Base-by-base conservation (phyloP, 2,113 vertebrate species). In the Melanostigma gelatinosum region DNA sequence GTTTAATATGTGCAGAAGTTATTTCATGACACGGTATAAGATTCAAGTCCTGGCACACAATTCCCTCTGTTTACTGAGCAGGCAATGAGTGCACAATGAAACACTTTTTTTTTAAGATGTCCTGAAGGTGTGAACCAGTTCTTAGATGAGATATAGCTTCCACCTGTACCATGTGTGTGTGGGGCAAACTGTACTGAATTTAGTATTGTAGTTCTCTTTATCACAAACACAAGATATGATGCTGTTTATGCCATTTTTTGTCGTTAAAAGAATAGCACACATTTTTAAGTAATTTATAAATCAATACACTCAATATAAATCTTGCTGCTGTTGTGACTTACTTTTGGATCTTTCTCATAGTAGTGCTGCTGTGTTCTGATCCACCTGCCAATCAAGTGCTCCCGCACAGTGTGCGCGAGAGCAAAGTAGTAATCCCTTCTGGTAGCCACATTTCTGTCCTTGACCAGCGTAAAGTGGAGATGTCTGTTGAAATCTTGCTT, bases 341-440 rank as follows among this genome's bases (percentile, higher is more conserved):
- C 97, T 96, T 97, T 97, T 70, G 97, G 97, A 88, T 98, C 97
- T 87, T 96, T 97, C 91, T 97, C 97, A 40, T 98, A 97, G 93
- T 97, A 97, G 90, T 96, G 85, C 92, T 97, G 97, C 93, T 97
- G 97, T n/a, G 97, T 98, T 85, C 97, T 93, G 93, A 98, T 96
- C 97, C 97, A 97, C 78, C 96, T 95, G 73, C 97, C 97, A 60
- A 97, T 94, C 79, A 97, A 90, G 91, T 97, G 97, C 80, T 97
- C 97, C 0, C 97, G 95, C 29, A 97, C 97, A 0, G 97, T 97
- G 95, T 97, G 76, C 16, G 96, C 97, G 42, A 98, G 94, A 0
- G 97, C 97, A 54, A 96, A 97, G 93, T 97, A 98, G 94, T 98
- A 98, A 94, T 98, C 97, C 77, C 96, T 86, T 18, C 84, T 94